Conservation (phyloP, 1,140 invertebrate species). For the Vollenhovia emeryi region DNA sequence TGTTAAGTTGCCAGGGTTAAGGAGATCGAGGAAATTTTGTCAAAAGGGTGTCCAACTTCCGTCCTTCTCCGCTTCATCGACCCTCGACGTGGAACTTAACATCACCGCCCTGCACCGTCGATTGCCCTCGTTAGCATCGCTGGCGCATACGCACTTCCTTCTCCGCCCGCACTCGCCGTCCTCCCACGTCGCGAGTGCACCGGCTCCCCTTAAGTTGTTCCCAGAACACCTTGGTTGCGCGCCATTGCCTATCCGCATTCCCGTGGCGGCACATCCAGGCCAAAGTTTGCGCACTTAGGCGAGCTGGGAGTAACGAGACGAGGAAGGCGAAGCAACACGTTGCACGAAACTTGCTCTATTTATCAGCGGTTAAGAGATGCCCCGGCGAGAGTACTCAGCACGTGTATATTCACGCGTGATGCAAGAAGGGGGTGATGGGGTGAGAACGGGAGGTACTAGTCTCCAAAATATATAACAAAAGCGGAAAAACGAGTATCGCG, state of each 20-base stretch:
- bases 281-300: constrained; percentile 76
- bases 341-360: constrained; percentile 77
- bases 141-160: constrained; percentile 48
- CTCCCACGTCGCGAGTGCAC: constrained; percentile 9
- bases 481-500: neutral
- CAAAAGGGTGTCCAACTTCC: constrained; percentile 12
- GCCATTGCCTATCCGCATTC: constrained; percentile 64
- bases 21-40: neutral
- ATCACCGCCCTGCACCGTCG: neutral
- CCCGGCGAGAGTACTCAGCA: constrained; percentile 48
- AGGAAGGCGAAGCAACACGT: constrained; percentile 74
- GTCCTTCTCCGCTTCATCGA: constrained; percentile 24
- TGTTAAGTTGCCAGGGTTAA: neutral
- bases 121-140: constrained; percentile 49
- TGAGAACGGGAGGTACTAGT: neutral
- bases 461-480: neutral
- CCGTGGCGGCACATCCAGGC: constrained; percentile 56
- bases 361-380: constrained; percentile 68
- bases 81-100: constrained; percentile 2
- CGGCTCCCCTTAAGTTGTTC: constrained; percentile 54
- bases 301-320: constrained; percentile 65
- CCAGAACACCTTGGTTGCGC: constrained; percentile 59
- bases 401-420: constrained; percentile 38
- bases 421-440: neutral
- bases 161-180: neutral